Conservation (phyloP, 1,140 invertebrate species). For the Cheumatopsyche charites region DNA sequence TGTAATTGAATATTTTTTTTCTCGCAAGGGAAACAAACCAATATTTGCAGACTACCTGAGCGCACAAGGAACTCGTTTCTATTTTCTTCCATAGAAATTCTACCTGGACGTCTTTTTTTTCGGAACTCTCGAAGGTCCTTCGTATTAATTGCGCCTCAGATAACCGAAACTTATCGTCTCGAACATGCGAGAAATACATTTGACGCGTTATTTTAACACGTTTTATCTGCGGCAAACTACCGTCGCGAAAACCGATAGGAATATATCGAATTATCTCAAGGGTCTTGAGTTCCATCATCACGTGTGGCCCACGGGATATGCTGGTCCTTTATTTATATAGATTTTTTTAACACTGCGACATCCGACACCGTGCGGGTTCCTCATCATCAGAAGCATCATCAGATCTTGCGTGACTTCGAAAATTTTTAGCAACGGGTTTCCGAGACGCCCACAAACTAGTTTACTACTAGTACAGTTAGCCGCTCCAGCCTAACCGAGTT, state of each 20-base stretch:
- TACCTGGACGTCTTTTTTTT: slow-evolving; percentile 13
- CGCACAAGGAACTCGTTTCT: neutral
- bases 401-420: neutral
- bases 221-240: neutral
- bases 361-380: neutral
- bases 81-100: slow-evolving; percentile 1
- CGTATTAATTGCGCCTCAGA: slow-evolving; percentile 33
- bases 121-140: slow-evolving; percentile 5
- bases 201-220: neutral
- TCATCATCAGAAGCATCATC: neutral
- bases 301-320: neutral
- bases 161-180: slow-evolving; percentile 11
- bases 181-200: slow-evolving; percentile 11
- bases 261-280: slow-evolving; percentile 17
- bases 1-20: slow-evolving; percentile 15
- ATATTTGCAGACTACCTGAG: slow-evolving; percentile 23
- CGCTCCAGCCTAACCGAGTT: neutral
- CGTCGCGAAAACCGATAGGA: slow-evolving; percentile 5
- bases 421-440: slow-evolving; percentile 7
- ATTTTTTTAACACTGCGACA: neutral
- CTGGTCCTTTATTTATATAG: slow-evolving; percentile 2
- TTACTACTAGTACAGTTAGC: slow-evolving; percentile 23
- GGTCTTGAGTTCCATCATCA: slow-evolving; percentile 8
- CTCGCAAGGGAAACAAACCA: neutral
- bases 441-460: slow-evolving; percentile 9